A percentile compares a stretch with the other conserved stretches of the same genome.
phyloP scores from a whole-genome alignment of 2,113 vertebrate genomes.

The Thamnophis sirtalis region DNA sequence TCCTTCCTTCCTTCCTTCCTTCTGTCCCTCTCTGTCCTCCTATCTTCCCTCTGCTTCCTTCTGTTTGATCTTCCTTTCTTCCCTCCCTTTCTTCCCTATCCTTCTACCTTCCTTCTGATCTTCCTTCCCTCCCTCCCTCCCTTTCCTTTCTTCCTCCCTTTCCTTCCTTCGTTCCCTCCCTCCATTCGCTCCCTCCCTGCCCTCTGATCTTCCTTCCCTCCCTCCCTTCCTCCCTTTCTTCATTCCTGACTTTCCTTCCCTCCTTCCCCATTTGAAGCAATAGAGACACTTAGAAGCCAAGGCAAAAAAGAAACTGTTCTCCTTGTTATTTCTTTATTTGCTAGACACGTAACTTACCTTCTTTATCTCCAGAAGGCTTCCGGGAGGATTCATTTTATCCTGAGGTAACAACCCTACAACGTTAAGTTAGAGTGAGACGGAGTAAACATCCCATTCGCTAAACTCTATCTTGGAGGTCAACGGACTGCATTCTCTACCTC shows the following conservation, averaged over 20 bases:
- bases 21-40: too few species aligned
- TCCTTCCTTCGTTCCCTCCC: background rate
- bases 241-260: too few species aligned
- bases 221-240: too few species aligned
- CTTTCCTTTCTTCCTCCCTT: too few species aligned
- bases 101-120: too few species aligned
- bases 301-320: background rate
- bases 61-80: background rate
- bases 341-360: background rate
- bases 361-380: background rate
- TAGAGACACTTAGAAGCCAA: background rate
- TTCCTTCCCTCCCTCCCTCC: background rate
- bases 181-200: background rate
- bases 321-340: background rate
- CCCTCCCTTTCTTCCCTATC: too few species aligned
- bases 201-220: too few species aligned
- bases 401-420: background rate
- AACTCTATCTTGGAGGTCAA: background rate
- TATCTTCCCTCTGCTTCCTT: too few species aligned
- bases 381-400: background rate
- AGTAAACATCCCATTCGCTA: background rate
- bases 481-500: too few species aligned
- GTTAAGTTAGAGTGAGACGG: background rate
- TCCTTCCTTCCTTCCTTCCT: too few species aligned
- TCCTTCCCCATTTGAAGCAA: too few species aligned